A percentile compares a stretch with the other conserved stretches of the same genome.
Evolutionary conservation across 2,797 vertebrate species (phyloP).

Genomic region (Hemibagrus guttatus): DNA sequence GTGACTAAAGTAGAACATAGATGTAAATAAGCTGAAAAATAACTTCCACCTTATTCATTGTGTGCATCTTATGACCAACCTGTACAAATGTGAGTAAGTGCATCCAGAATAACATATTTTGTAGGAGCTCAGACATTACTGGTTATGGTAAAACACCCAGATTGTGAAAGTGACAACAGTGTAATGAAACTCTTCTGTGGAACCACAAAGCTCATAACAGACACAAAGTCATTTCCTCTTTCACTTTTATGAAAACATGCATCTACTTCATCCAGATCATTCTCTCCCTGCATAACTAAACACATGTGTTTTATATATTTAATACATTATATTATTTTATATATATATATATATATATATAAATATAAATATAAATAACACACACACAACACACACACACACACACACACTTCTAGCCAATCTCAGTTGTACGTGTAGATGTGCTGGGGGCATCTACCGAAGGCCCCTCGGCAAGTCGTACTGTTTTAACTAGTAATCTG

Average conservation of each 20-base stretch:
- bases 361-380: no score
- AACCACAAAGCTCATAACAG: not conserved
- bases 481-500: conserved; percentile 67
- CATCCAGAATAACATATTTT: no score
- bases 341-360: no score
- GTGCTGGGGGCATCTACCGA: conserved; percentile 20
- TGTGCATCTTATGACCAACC: not conserved
- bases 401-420: no score
- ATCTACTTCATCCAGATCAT: not conserved
- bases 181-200: not conserved
- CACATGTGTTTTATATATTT: not conserved
- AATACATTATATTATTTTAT: no score
- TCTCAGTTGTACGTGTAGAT: conserved; percentile 12
- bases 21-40: not conserved
- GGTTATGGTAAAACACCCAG: not conserved
- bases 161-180: not conserved
- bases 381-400: no score
- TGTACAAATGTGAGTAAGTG: not conserved
- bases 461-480: conserved; percentile 49
- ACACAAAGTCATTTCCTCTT: not conserved
- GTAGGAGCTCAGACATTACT: not conserved
- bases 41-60: not conserved
- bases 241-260: not conserved
- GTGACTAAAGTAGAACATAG: not conserved
- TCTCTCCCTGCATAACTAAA: conserved; percentile 1